phyloP scores from a whole-genome alignment of 2,113 vertebrate genomes.

The Takifugu flavidus region DNA sequence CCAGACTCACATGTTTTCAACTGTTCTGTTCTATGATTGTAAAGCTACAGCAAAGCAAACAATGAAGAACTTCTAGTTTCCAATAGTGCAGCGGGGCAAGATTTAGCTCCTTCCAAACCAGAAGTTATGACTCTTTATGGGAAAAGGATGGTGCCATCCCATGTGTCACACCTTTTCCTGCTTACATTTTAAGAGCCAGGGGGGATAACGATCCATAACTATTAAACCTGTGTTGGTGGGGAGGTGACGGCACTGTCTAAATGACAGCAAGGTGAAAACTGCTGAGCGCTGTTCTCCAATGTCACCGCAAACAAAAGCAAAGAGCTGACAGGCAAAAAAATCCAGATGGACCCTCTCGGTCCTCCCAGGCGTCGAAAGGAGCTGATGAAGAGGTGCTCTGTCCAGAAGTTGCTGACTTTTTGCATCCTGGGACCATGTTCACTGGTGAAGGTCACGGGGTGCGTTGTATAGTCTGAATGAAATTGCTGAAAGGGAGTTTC shows the following conservation, averaged over 20 bases:
- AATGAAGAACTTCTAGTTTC: constrained; percentile 16
- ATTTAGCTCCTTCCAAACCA: constrained; percentile 7
- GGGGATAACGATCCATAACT: constrained; percentile 30
- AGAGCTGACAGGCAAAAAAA: constrained; percentile 71
- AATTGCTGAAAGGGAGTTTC: constrained; percentile 57
- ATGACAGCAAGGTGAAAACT: constrained; percentile 43
- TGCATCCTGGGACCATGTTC: constrained; percentile 41
- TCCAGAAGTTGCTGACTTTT: constrained; percentile 62
- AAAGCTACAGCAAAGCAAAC: neutral
- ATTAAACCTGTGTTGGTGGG: constrained; percentile 23
- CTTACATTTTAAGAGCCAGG: neutral
- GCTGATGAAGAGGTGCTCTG: constrained; percentile 52
- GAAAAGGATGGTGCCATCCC: neutral
- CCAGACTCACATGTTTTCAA: constrained; percentile 19
- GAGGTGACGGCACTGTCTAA: constrained; percentile 37
- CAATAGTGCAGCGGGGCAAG: neutral
- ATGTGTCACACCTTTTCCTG: neutral
- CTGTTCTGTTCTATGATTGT: constrained; percentile 5
- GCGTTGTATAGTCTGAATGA: constrained; percentile 49
- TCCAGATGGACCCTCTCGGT: constrained; percentile 48
- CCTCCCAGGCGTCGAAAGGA: constrained; percentile 37
- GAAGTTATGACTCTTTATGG: neutral
- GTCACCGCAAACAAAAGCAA: constrained; percentile 38
- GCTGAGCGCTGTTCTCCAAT: constrained; percentile 63
- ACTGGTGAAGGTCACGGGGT: constrained; percentile 53